A percentile compares a stretch with the other conserved stretches of the same genome.
Conservation (phyloP, 2,797 vertebrate species). For the Sphenodon punctatus region DNA sequence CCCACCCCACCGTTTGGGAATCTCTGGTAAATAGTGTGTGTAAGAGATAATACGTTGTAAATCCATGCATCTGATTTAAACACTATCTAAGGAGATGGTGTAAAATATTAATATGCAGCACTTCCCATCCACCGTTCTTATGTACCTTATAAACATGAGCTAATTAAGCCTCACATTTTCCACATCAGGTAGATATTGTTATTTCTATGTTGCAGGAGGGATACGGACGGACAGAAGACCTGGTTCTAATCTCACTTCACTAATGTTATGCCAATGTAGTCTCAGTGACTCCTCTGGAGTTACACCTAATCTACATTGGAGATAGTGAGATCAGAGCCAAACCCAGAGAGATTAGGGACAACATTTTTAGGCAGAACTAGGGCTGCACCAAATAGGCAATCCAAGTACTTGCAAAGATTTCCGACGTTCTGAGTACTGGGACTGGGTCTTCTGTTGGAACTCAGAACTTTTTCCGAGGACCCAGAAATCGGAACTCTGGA, state of each 20-base stretch:
- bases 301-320: not conserved
- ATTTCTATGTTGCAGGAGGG: not conserved
- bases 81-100: too few relatives aligned
- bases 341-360: not conserved
- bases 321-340: not conserved
- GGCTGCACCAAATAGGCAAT: too few relatives aligned
- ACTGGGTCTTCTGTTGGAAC: too few relatives aligned
- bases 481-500: too few relatives aligned
- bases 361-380: too few relatives aligned
- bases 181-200: not conserved
- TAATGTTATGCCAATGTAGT: not conserved
- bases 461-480: too few relatives aligned
- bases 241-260: not conserved
- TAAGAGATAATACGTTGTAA: too few relatives aligned
- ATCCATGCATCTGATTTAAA: accelerated
- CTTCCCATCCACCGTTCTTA: not conserved
- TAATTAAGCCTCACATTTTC: not conserved
- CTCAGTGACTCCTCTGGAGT: accelerated
- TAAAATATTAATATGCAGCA: not conserved
- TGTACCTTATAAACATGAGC: accelerated
- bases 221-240: not conserved
- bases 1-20: too few relatives aligned
- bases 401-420: too few relatives aligned
- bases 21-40: too few relatives aligned
- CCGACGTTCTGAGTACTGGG: too few relatives aligned